Base-by-base conservation (phyloP, 1,140 invertebrate species). In the Camponotus vicinus region DNA sequence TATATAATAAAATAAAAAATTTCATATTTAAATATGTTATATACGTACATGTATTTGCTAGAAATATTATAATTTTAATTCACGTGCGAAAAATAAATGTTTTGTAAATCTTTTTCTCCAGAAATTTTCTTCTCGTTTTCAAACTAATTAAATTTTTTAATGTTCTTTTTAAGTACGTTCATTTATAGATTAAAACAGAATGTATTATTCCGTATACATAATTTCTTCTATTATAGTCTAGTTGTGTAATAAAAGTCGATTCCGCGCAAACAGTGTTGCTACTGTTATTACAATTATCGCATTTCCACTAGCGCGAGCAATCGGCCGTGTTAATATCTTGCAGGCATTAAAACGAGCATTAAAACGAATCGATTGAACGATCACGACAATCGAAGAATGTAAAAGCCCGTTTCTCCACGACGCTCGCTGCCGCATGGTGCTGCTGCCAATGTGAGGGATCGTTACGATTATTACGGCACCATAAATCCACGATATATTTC, bases 321-420 rank as follows among this genome's bases (percentile, higher is more conserved):
- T 73, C 75, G 67, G 59, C 21, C 86, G 49, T 86, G 52, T 21
- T 73, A 63, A 70, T 86, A 49, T 61, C 63, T 32, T n/a, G 70
- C 57, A 34, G 70, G 64, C 27, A 63, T 70, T 85, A 83, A 83
- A 83, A 77, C 55, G 42, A 59, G 40, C 52, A n/a, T 67, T 83
- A 71, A 85, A 87, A 77, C 42, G 71, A 70, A 87, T 63, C 86
- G 66, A 87, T 87, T 85, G 86, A 87, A 78, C 80, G 69, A 76
- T 77, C 70, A 70, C 42, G 55, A 57, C 73, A 84, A 67, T 77
- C 80, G 64, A 40, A 63, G 63, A 86, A 86, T 86, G 79, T 45
- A 77, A 85, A 85, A 55, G 67, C 57, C 37, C 21, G 49, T 55
- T 63, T 40, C 42, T 42, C 27, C 32, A 27, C 37, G 21, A 61